phyloP scores from a whole-genome alignment of 2,113 vertebrate species.

The Onychorhynchus coronatus region DNA sequence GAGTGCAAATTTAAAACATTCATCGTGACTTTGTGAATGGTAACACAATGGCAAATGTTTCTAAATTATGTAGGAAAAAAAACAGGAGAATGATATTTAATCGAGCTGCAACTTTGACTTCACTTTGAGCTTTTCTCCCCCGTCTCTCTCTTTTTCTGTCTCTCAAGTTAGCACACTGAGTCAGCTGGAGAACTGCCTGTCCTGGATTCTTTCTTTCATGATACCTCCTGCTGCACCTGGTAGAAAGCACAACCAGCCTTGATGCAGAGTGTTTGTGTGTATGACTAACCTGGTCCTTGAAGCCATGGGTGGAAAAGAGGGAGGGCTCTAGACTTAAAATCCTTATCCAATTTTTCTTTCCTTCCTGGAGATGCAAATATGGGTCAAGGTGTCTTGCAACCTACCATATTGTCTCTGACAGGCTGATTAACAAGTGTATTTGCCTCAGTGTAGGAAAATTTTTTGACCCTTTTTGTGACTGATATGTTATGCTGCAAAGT shows the following conservation, averaged over 20 bases:
- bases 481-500: neutral
- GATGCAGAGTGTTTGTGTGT: neutral
- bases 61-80: neutral
- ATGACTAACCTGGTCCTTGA: neutral
- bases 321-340: neutral
- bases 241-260: neutral
- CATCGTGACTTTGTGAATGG: neutral
- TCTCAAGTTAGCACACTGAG: neutral
- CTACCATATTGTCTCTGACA: neutral
- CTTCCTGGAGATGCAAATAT: neutral
- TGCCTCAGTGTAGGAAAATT: neutral
- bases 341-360: neutral
- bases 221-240: neutral
- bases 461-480: neutral
- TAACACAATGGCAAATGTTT: neutral
- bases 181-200: neutral
- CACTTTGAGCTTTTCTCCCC: neutral
- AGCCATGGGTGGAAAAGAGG: neutral
- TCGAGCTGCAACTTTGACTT: neutral
- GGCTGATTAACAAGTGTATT: neutral
- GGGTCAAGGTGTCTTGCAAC: neutral
- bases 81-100: neutral
- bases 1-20: neutral
- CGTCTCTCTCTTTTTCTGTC: neutral
- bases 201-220: neutral